phyloP scores from a whole-genome alignment of 2,113 vertebrate species.

The Alosa alosa region DNA sequence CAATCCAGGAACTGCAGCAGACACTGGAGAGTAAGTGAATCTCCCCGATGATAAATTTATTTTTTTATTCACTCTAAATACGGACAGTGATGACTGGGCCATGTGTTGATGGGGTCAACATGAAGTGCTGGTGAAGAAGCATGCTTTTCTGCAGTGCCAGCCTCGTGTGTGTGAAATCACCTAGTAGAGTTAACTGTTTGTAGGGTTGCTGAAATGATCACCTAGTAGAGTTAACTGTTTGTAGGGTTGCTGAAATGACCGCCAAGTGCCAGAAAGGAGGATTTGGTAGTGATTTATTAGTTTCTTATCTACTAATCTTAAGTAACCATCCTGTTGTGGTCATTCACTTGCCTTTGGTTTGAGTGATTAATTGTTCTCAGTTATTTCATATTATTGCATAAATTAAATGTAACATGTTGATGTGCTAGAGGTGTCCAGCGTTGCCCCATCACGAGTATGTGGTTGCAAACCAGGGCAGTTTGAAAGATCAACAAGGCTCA shows the following conservation, averaged over 20 bases:
- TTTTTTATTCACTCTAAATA: neutral
- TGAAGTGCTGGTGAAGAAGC: neutral
- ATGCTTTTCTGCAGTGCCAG: neutral
- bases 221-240: neutral
- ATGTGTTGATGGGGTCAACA: neutral
- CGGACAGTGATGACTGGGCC: neutral
- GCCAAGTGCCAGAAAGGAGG: neutral
- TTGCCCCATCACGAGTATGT: too few relatives aligned
- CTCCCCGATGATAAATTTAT: neutral
- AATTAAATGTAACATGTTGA: too few relatives aligned
- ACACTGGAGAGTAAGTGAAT: constrained; percentile 89
- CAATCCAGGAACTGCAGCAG: constrained; percentile 97
- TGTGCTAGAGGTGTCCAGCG: too few relatives aligned
- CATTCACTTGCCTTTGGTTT: too few relatives aligned
- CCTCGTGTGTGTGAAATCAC: neutral
- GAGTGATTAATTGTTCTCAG: too few relatives aligned
- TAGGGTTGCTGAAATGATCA: neutral
- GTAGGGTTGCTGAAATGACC: neutral
- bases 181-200: neutral
- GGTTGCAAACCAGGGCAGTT: too few relatives aligned
- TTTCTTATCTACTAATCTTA: neutral
- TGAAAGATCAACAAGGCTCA: too few relatives aligned
- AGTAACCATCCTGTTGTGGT: neutral
- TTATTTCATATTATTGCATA: too few relatives aligned
- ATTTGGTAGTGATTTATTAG: neutral